Conservation (phyloP, 2,888 invertebrate species). For the Ormyrus labotus region DNA sequence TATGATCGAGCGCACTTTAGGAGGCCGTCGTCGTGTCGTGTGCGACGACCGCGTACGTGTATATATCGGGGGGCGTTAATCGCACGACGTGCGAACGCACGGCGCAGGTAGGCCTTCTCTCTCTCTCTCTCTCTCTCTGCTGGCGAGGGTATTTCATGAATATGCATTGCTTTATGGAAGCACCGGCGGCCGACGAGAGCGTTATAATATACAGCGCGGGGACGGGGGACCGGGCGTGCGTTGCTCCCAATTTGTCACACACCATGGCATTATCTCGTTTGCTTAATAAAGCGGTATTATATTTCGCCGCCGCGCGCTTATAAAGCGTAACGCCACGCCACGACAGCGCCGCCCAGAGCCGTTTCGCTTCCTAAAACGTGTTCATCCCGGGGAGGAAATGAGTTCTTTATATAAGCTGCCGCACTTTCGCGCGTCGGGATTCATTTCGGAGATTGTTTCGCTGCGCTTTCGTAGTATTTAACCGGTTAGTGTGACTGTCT, state of each 20-base stretch:
- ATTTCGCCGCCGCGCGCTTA: conserved; percentile 44
- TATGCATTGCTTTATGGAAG: conserved; percentile 32
- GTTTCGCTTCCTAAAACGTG: conserved; percentile 63
- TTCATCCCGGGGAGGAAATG: conserved; percentile 36
- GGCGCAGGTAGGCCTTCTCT: too few relatives aligned
- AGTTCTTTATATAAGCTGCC: neutral
- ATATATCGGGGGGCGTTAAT: conserved; percentile 26
- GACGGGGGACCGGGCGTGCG: conserved; percentile 65
- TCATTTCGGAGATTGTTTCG: neutral
- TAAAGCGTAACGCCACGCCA: conserved; percentile 39
- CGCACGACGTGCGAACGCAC: conserved; percentile 31
- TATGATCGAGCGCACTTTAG: conserved; percentile 29
- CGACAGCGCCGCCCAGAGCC: conserved; percentile 54
- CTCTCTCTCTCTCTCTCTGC: too few relatives aligned
- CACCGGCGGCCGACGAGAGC: neutral
- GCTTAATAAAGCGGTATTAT: conserved; percentile 73
- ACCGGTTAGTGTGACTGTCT: too few relatives aligned
- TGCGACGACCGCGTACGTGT: neutral
- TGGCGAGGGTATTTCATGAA: conserved; percentile 34
- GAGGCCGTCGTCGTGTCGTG: conserved; percentile 8
- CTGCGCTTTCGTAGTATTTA: too few relatives aligned
- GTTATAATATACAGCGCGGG: neutral
- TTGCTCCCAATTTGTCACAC: conserved; percentile 76
- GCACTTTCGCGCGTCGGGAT: neutral
- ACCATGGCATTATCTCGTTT: conserved; percentile 74